A percentile compares a stretch with the other conserved stretches of the same genome.
These are phyloP conservation scores for Dromas ardeola DNA, from an alignment of 2,113 vertebrate genomes.

Conservation along the genomic window DNA sequence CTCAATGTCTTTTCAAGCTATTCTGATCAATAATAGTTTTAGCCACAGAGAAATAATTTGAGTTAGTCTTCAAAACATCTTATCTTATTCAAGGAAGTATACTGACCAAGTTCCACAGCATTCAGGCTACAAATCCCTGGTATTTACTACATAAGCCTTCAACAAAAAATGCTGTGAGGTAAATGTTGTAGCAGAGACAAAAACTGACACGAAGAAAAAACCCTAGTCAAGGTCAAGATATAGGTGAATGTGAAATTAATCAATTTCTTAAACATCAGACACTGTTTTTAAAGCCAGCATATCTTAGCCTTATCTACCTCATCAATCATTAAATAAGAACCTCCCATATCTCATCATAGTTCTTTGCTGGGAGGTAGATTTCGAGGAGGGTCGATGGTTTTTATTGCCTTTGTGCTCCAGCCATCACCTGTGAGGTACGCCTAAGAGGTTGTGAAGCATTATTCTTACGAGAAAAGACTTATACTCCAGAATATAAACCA, in stretches of 20 bases:
- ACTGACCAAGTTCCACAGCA: background rate
- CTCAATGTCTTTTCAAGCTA: background rate
- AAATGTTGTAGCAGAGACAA: background rate
- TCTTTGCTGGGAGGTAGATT: background rate
- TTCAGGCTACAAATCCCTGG: background rate
- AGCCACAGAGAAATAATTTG: background rate
- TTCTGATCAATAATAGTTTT: background rate
- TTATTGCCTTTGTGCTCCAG: background rate
- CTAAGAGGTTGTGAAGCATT: background rate
- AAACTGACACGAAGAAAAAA: background rate
- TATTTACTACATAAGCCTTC: background rate
- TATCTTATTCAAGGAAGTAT: background rate
- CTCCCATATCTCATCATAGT: background rate
- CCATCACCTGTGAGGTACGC: background rate
- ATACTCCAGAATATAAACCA: background rate
- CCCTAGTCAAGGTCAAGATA: background rate
- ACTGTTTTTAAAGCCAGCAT: background rate
- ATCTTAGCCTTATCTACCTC: background rate
- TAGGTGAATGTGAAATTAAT: background rate
- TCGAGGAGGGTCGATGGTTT: background rate
- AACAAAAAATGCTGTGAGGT: background rate
- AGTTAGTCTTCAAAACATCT: background rate
- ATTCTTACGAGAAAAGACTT: background rate
- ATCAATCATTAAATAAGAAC: background rate
- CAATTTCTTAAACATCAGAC: background rate